Percentiles rank a stretch among this genome's conserved stretches.
phyloP scores from a whole-genome alignment of 1,140 invertebrate genomes.

The Himalopsyche phryganea region DNA sequence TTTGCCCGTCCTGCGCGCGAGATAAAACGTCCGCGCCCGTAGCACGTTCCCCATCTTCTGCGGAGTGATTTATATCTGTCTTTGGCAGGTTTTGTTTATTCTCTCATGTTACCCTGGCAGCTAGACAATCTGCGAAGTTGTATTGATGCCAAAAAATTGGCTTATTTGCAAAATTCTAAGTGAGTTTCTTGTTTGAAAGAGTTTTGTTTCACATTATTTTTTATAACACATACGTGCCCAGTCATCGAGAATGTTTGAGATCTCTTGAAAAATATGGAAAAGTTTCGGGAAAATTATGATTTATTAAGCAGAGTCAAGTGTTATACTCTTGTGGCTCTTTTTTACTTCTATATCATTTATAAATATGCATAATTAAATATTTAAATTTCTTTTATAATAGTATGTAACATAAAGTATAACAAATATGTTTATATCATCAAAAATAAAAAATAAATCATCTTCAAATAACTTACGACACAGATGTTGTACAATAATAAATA shows the following conservation, averaged over 20 bases:
- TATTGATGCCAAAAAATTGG: constrained; percentile 8
- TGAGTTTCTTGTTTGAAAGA: constrained; percentile 3
- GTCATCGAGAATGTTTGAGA: not conserved
- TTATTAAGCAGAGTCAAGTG: not conserved
- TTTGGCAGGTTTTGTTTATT: constrained; percentile 1
- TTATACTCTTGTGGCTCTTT: no score
- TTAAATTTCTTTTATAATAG: no score
- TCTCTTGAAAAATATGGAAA: not conserved
- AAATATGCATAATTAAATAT: no score
- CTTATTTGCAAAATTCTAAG: constrained; percentile 9
- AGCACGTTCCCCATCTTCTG: not conserved
- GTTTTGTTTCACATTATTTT: constrained; percentile 1
- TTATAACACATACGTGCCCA: not conserved
- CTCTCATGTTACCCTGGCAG: not conserved
- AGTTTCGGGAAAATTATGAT: constrained; percentile 1
- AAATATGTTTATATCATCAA: no score
- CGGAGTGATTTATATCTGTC: constrained; percentile 4
- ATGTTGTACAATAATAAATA: no score
- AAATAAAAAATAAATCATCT: no score
- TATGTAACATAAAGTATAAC: no score
- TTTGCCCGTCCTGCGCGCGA: no score
- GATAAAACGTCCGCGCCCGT: not conserved
- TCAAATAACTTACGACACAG: no score
- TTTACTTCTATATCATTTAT: no score
- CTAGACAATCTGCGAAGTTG: constrained; percentile 5